These are phyloP conservation scores for Chaetogeoica ovagalla DNA, from an alignment of 2,888 invertebrate species.

Conservation along the genomic window DNA sequence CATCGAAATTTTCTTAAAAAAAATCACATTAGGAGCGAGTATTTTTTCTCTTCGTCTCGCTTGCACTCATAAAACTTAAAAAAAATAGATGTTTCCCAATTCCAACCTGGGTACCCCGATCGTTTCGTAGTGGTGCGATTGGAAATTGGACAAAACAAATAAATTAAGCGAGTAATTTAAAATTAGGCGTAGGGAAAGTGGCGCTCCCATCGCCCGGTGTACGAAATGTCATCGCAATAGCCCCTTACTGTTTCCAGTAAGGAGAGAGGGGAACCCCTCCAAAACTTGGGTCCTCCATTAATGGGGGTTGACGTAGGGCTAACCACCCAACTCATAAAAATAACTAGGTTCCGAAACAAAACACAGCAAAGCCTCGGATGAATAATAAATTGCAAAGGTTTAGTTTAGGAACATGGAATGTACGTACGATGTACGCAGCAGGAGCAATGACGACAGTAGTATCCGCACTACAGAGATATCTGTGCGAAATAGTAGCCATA, in stretches of 20 bases:
- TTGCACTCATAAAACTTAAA: no score
- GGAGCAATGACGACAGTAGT: slow-evolving; percentile 17
- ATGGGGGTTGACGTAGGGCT: slow-evolving; percentile 22
- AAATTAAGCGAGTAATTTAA: no score
- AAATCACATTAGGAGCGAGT: no score
- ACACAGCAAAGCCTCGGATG: slow-evolving; percentile 24
- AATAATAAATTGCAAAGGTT: slow-evolving; percentile 27
- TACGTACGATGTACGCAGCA: slow-evolving; percentile 10
- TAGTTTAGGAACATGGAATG: slow-evolving; percentile 22
- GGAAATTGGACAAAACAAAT: no score
- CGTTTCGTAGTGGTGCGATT: no score
- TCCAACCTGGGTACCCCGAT: no score
- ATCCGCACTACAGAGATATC: slow-evolving; percentile 23
- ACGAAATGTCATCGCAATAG: slow-evolving; percentile 12
- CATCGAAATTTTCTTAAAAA: no score
- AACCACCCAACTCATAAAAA: slow-evolving; percentile 21
- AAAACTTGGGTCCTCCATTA: slow-evolving; percentile 3
- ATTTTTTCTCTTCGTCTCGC: no score
- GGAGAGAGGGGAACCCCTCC: not conserved
- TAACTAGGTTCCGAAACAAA: slow-evolving; percentile 17
- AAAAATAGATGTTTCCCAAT: no score
- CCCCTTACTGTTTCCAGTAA: not conserved
- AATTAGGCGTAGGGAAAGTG: slow-evolving; percentile 17
- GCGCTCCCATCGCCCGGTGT: not conserved
- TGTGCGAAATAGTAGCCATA: slow-evolving; percentile 7